Percentiles rank a stretch among this genome's conserved stretches.
Evolutionary conservation across 2,113 vertebrate genomes (phyloP).

Genomic region (Forbesichthys agassizii): DNA sequence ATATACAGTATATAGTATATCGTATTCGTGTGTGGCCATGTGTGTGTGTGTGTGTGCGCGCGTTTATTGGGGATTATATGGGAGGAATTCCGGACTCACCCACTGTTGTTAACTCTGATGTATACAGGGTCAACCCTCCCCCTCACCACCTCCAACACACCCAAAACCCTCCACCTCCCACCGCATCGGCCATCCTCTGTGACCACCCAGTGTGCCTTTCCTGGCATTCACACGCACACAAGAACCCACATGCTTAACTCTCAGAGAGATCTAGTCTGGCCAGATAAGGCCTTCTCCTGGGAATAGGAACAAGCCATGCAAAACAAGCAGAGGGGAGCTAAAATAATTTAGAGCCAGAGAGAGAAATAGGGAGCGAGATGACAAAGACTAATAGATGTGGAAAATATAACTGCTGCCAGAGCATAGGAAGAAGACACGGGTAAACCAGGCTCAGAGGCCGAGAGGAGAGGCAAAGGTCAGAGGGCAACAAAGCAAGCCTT

Average conservation of each 20-base stretch:
- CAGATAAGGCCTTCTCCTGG: conserved; percentile 26
- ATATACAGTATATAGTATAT: background rate
- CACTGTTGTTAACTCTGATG: conserved; percentile 31
- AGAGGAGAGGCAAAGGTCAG: background rate
- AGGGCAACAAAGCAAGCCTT: conserved; percentile 15
- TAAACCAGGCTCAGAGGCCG: background rate
- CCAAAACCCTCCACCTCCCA: conserved; percentile 18
- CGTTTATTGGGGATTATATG: conserved; percentile 25
- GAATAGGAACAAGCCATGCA: conserved; percentile 10
- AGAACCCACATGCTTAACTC: conserved; percentile 61
- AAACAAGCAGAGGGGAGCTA: conserved; percentile 17
- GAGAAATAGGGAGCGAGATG: conserved; percentile 3
- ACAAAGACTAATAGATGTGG: too few relatives aligned
- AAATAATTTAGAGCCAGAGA: background rate
- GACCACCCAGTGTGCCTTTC: conserved; percentile 40
- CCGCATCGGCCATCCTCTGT: conserved; percentile 45
- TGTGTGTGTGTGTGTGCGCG: background rate
- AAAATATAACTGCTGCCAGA: too few relatives aligned
- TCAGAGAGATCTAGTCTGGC: conserved; percentile 35
- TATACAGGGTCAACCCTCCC: conserved; percentile 32
- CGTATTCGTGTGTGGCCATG: background rate
- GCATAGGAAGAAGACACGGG: background rate
- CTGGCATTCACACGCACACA: conserved; percentile 51
- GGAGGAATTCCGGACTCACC: conserved; percentile 32
- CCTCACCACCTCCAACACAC: background rate